A percentile compares a stretch with the other conserved stretches of the same genome.
Conservation (phyloP, 2,113 vertebrate species). For the Chamaea fasciata region DNA sequence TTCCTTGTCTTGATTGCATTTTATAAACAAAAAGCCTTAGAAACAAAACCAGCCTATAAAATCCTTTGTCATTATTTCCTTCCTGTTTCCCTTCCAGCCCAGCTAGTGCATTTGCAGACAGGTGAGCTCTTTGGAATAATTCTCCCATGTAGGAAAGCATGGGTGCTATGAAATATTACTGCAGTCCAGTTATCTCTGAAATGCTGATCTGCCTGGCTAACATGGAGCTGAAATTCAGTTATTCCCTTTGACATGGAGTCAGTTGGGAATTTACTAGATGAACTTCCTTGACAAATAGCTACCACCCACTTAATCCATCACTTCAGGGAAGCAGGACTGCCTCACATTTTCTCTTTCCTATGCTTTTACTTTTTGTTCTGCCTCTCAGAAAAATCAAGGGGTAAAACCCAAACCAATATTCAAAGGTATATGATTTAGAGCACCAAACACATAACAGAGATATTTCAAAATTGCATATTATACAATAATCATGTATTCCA, state of each 20-base stretch:
- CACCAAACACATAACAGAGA: neutral
- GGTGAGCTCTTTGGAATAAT: neutral
- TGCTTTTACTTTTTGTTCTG: conserved; percentile 15
- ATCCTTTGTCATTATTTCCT: neutral
- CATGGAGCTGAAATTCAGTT: neutral
- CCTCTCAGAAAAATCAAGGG: neutral
- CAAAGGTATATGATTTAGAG: neutral
- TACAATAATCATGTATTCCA: neutral
- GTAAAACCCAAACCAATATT: neutral
- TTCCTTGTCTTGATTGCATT: neutral
- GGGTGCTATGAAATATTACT: neutral
- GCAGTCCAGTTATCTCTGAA: neutral
- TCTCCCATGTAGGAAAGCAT: neutral
- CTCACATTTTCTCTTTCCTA: neutral
- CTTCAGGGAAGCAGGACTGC: neutral
- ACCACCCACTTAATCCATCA: conserved; percentile 17
- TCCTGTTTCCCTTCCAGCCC: neutral
- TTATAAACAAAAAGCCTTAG: neutral
- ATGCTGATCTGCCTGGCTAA: neutral
- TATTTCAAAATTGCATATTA: neutral
- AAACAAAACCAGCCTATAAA: neutral
- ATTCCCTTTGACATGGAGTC: conserved; percentile 18
- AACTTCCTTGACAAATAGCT: conserved; percentile 48
- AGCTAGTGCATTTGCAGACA: neutral
- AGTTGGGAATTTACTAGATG: conserved; percentile 10